Conservation (phyloP, 2,888 invertebrate genomes). For the Mystacides longicornis region DNA sequence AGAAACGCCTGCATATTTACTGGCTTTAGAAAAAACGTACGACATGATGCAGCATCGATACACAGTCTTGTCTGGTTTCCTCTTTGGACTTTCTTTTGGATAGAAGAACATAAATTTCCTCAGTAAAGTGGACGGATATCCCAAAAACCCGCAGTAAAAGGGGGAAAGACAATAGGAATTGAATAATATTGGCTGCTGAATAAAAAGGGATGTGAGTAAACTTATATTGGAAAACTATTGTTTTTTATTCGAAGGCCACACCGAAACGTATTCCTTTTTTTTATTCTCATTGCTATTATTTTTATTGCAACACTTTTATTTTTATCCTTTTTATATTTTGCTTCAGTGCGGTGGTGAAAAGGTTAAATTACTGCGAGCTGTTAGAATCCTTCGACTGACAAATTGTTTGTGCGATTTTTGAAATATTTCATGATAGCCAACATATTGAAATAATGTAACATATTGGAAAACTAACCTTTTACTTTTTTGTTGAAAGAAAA, state of each 20-base stretch:
- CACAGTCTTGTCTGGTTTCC: background rate
- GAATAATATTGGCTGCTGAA: background rate
- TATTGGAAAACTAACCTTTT: too few species aligned
- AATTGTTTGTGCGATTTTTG: too few species aligned
- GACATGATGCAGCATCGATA: too few species aligned
- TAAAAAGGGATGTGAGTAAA: background rate
- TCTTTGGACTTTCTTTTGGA: background rate
- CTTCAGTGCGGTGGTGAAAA: background rate
- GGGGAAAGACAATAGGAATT: background rate
- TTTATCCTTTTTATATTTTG: background rate
- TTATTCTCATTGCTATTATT: background rate
- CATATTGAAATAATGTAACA: too few species aligned
- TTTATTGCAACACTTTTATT: background rate
- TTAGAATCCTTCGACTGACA: too few species aligned
- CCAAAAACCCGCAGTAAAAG: background rate
- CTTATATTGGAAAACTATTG: conserved; percentile 5
- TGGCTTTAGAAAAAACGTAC: too few species aligned
- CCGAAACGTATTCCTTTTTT: background rate
- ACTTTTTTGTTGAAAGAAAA: too few species aligned
- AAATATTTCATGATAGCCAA: too few species aligned
- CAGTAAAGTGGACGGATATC: background rate
- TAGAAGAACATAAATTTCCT: conserved; percentile 9
- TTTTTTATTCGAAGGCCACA: background rate
- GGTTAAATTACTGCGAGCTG: too few species aligned
- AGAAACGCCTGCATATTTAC: too few species aligned